These are phyloP conservation scores for Nephrotoma guestfalica DNA, from an alignment of 2,888 invertebrate species.

Conservation along the genomic window DNA sequence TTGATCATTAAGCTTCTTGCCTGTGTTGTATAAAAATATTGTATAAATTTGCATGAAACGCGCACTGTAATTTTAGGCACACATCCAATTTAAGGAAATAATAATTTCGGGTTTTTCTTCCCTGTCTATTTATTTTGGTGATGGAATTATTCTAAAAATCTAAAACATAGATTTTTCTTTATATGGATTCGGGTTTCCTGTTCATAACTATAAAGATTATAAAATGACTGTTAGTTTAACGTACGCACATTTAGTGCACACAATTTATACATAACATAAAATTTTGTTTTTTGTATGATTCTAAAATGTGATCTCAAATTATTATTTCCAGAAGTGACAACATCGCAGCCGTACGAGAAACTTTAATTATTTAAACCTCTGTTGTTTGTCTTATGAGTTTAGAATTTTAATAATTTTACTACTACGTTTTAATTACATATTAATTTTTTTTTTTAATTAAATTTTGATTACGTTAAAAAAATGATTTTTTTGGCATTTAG, in stretches of 20 bases:
- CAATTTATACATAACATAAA: neutral
- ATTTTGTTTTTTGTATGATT: neutral
- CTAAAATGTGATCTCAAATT: conserved; percentile 10
- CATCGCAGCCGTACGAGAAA: conserved; percentile 85
- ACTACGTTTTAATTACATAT: neutral
- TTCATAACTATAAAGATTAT: neutral
- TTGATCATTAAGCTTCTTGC: neutral
- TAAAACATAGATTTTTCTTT: neutral
- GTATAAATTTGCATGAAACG: neutral
- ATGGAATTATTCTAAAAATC: neutral
- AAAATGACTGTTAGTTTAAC: neutral
- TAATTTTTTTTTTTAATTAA: conserved; percentile 14
- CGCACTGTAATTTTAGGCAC: neutral
- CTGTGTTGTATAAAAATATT: neutral
- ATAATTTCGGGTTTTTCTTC: neutral
- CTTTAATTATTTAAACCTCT: conserved; percentile 43
- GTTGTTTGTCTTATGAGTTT: neutral
- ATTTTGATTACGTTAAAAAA: conserved; percentile 10
- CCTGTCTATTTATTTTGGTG: neutral
- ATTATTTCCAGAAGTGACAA: conserved; percentile 73
- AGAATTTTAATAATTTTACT: neutral
- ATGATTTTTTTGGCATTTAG: conserved; percentile 2
- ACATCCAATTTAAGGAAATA: neutral
- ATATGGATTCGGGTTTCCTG: neutral
- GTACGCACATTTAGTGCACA: neutral